Base-by-base conservation (phyloP, 2,888 invertebrate species). In the Clostera curtula region DNA sequence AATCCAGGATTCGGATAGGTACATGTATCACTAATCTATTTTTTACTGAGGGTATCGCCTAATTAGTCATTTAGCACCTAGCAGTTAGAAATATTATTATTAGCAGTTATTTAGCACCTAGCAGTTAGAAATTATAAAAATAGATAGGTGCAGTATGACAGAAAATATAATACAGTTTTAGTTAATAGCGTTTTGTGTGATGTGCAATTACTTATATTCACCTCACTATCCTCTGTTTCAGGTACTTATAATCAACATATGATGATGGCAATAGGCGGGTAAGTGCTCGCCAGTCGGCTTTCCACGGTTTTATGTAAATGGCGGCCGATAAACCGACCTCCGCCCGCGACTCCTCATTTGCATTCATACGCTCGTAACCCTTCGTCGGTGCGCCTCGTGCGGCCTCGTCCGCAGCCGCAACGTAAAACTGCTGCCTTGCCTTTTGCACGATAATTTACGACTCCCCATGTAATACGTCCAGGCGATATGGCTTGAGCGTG, bases 351-450 rank as follows among this genome's bases (percentile, higher is more conserved):
- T 61, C 56, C 77, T 82, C 79, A 82, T 83, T 82, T 83, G 80
- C 82, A 83, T 83, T 82, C 82, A 83, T 82, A 74, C 82, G 77
- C 79, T 74, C 73, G 73, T 77, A 82, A 83, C 80, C 82, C 80
- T 77, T 76, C 70, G 72, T 67, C 68, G 69, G 56, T 63, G 63
- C 61, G 66, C 65, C 59, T 60, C 55, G 58, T 60, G 70, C 67
- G 66, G 65, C 60, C 70, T 63, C 66, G 60, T 59, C 64, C 61
- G 55, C 45, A 56, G 55, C 56, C 40, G 29, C 40, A 52, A 59
- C 70, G 71, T 77, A 72, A 76, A 80, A 77, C 72, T 65, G 67
- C 66, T 66, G 64, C 63, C 62, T 73, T 56, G 74, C 66, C 69
- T 75, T 75, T 74, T 66, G 64, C 70, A 72, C 70, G 66, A 76